These are phyloP conservation scores for Ianthella basta DNA, from an alignment of 37 sponge, comb jelly and placozoan genomes.

Conservation along the genomic window DNA sequence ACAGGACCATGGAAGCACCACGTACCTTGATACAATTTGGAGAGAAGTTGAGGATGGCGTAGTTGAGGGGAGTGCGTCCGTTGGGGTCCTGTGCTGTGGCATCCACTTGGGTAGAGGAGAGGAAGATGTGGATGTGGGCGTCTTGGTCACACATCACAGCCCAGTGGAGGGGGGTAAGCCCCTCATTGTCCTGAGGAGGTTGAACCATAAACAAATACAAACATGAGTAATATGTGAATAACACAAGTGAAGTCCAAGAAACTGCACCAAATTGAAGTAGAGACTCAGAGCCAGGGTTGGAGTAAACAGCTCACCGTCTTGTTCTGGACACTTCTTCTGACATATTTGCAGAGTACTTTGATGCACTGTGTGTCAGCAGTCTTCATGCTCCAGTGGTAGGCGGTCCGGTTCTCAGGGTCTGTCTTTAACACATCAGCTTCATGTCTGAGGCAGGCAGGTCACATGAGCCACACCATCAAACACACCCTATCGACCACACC, in stretches of 20 bases:
- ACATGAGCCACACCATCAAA: not conserved
- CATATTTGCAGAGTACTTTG: constrained; percentile 61
- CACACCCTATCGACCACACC: too few species aligned
- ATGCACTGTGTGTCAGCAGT: constrained; percentile 71
- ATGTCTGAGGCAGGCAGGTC: constrained; percentile 28
- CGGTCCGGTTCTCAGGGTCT: constrained; percentile 67
- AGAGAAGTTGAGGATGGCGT: constrained; percentile 77
- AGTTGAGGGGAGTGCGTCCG: constrained; percentile 76
- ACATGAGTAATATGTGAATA: not conserved
- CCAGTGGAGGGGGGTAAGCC: constrained; percentile 81
- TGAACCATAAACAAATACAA: not conserved
- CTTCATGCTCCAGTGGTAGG: constrained; percentile 79
- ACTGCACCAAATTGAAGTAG: not conserved
- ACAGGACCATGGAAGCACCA: too few species aligned
- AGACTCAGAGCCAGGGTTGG: not conserved
- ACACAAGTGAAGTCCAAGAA: not conserved
- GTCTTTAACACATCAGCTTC: constrained; percentile 45
- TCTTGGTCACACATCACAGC: constrained; percentile 86
- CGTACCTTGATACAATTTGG: constrained; percentile 67
- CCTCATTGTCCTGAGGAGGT: constrained; percentile 60
- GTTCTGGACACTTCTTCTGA: constrained; percentile 33
- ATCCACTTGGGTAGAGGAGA: constrained; percentile 51
- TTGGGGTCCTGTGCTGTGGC: constrained; percentile 52
- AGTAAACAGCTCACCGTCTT: constrained; percentile 43
- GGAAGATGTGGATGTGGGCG: constrained; percentile 62